Conservation (phyloP, 2,113 vertebrate species). For the Nematolebias whitei region DNA sequence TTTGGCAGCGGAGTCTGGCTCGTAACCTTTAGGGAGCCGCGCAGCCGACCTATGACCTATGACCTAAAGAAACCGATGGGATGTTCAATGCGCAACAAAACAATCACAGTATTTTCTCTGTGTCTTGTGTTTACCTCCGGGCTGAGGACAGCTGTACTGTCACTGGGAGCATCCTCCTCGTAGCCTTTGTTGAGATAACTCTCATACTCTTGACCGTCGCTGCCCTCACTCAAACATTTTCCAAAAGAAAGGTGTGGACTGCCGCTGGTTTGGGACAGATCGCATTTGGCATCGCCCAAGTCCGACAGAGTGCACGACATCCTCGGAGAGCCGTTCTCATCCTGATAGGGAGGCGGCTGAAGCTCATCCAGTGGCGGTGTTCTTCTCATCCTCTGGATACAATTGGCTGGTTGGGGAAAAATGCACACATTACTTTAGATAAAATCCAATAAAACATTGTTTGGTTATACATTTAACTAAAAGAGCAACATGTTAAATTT, state of each 20-base stretch:
- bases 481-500: too few relatives aligned
- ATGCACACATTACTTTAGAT: neutral
- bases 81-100: neutral
- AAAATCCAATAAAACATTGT: too few relatives aligned
- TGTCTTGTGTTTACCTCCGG: conserved; percentile 86
- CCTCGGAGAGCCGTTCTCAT: conserved; percentile 94
- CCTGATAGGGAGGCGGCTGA: conserved; percentile 95
- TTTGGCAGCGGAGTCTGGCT: conserved; percentile 90
- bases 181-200: conserved; percentile 94
- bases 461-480: too few relatives aligned
- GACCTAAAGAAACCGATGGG: conserved; percentile 77
- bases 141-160: conserved; percentile 95
- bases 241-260: conserved; percentile 89
- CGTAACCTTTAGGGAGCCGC: conserved; percentile 92
- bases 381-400: conserved; percentile 96
- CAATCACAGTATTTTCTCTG: neutral
- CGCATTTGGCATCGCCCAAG: conserved; percentile 91
- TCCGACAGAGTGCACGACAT: conserved; percentile 95
- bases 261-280: conserved; percentile 89
- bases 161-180: conserved; percentile 95
- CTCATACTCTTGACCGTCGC: conserved; percentile 86
- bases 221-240: conserved; percentile 92
- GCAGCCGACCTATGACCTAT: conserved; percentile 90
- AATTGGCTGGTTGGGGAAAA: conserved; percentile 83
- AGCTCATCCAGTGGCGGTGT: conserved; percentile 95